A percentile compares a stretch with the other conserved stretches of the same genome.
Conservation (phyloP, 2,797 vertebrate species). For the Hoplostethus atlanticus region DNA sequence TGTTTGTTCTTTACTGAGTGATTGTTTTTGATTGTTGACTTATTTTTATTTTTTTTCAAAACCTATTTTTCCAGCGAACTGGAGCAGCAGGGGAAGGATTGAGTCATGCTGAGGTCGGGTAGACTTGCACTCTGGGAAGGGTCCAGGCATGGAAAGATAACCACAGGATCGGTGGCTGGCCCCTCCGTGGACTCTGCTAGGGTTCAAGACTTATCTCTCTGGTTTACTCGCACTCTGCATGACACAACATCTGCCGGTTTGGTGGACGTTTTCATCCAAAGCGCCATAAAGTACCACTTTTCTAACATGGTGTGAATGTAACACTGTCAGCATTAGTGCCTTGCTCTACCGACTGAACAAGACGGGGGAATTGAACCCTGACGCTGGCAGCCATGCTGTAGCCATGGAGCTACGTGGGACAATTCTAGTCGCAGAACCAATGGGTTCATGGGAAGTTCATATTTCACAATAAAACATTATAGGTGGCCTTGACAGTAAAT, state of each 20-base stretch:
- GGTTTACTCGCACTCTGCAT: slow-evolving; percentile 40
- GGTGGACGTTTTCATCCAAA: slow-evolving; percentile 11
- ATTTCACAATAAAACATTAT: not conserved
- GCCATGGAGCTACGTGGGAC: too few species aligned
- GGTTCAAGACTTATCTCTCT: slow-evolving; percentile 39
- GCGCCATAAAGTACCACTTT: not conserved
- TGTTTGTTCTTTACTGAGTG: slow-evolving; percentile 58
- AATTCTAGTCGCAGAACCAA: too few species aligned
- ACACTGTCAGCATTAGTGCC: not conserved
- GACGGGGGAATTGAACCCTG: too few species aligned
- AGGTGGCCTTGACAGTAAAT: not conserved
- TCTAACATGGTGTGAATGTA: not conserved
- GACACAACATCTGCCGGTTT: slow-evolving; percentile 16
- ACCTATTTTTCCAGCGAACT: slow-evolving; percentile 45
- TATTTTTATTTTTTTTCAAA: slow-evolving; percentile 12
- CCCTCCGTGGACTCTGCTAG: slow-evolving; percentile 38
- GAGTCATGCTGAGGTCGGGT: slow-evolving; percentile 60
- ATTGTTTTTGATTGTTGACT: slow-evolving; percentile 66
- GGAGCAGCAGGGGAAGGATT: slow-evolving; percentile 42
- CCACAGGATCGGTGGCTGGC: slow-evolving; percentile 57
- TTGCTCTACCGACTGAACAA: not conserved
- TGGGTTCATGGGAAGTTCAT: not conserved
- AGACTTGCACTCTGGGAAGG: slow-evolving; percentile 52
- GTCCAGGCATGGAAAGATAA: slow-evolving; percentile 63
- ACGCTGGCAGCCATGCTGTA: too few species aligned